Evolutionary conservation across 2,888 invertebrate species (phyloP).

Genomic region (Luperina testacea): DNA sequence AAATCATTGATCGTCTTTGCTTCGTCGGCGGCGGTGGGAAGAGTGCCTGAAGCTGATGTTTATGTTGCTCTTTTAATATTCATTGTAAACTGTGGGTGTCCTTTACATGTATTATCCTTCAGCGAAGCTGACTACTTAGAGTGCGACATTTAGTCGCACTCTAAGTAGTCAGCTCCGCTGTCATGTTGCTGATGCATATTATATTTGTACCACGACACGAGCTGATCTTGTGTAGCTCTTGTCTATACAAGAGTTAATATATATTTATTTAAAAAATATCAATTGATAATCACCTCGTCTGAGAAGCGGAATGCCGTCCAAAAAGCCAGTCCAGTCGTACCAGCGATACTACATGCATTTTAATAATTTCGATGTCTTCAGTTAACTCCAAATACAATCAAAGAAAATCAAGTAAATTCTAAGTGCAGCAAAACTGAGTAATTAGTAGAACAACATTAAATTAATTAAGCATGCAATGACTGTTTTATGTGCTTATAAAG

Average conservation of each 20-base stretch:
- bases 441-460: slow-evolving; percentile 4
- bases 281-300: neutral
- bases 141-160: no score
- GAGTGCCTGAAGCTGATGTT: neutral
- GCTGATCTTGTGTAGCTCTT: neutral
- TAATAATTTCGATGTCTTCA: neutral
- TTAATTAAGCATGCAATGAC: neutral
- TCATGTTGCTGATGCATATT: neutral
- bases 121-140: no score
- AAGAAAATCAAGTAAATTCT: neutral
- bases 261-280: no score
- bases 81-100: neutral
- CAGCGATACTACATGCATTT: slow-evolving; percentile 10
- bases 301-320: neutral
- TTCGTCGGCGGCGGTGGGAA: neutral
- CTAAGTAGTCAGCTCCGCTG: neutral
- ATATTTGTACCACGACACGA: neutral
- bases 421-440: neutral
- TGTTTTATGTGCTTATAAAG: neutral
- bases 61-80: neutral
- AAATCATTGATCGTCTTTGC: neutral
- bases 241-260: neutral
- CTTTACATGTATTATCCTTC: neutral
- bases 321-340: slow-evolving; percentile 15
- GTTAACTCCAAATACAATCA: slow-evolving; percentile 2